Base-by-base conservation (phyloP, 2,888 invertebrate species). In the Thalpophila matura region DNA sequence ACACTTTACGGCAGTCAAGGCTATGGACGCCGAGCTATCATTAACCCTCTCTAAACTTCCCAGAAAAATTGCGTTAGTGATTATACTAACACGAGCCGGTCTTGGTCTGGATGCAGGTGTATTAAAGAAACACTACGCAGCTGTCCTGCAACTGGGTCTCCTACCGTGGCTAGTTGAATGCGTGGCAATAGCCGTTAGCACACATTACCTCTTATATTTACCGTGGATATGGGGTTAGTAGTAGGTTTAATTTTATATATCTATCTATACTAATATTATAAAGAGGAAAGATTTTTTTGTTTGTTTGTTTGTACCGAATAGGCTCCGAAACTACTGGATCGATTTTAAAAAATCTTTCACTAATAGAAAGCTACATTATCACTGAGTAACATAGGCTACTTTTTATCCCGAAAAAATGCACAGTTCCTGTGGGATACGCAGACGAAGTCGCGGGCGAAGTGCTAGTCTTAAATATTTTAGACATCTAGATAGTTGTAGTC, bases 41-140 rank as follows among this genome's bases (percentile, higher is more conserved):
- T 18, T n/a, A n/a, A 22, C 7, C 1, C 20, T 16, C 24, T 43
- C 14, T 1, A 33, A 40, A 5, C 3, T 38, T 89, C 89, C 29
- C 84, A 98, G 98, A 85, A 97, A 97, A 95, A 95, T 98, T 47
- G 98, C 98, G 0, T 90, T 98, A 81, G 97, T 97, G 3, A 97
- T 98, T 50, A 98, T 98, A 72, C 90, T 98, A 64, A 97, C 96
- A 6, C 92, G 98, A 84, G 98, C 98, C 47, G 98, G 98, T 2
- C 92, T 98, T 53, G 98, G 98, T 67, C 92, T 98, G 59, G 97
- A 98, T 85, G 97, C 98, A 3, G 91, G 91, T 46, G 97, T 98
- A 1, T 90, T 98, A 77, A 96, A 95, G 83, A 96, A 96, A 71
- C 95, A 98, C 64, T 97, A 97, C 81, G 95, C 96, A 58, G 96